Conservation (phyloP, 2,888 invertebrate species). For the Azorinus chamasolen region DNA sequence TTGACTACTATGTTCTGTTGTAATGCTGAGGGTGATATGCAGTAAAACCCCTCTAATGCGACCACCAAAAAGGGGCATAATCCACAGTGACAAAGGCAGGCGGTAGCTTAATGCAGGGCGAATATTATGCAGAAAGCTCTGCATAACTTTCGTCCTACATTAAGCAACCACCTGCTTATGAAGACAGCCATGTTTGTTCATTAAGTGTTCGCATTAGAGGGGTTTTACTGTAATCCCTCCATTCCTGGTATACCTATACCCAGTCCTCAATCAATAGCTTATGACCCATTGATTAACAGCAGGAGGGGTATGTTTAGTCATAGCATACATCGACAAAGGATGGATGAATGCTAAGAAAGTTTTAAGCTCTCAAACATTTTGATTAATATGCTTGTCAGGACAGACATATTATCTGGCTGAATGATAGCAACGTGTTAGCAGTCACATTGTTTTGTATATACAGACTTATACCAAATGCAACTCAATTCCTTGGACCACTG, state of each 20-base stretch:
- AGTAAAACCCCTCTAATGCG: too few species aligned
- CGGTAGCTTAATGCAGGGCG: too few species aligned
- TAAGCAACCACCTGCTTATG: too few species aligned
- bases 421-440: conserved; percentile 48
- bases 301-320: conserved; percentile 17
- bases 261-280: conserved; percentile 23
- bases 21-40: conserved; percentile 36
- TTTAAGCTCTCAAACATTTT: conserved; percentile 30
- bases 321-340: conserved; percentile 49
- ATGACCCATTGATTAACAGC: conserved; percentile 43
- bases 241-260: conserved; percentile 46
- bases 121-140: too few species aligned
- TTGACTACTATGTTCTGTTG: conserved; percentile 55
- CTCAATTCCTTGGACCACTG: conserved; percentile 45
- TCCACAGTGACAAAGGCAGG: too few species aligned
- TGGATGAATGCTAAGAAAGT: conserved; percentile 49
- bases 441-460: conserved; percentile 45
- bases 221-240: conserved; percentile 50
- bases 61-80: too few species aligned
- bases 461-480: conserved; percentile 38
- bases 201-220: too few species aligned
- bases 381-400: conserved; percentile 28
- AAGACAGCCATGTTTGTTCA: too few species aligned
- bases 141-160: too few species aligned
- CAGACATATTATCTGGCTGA: conserved; percentile 22